Base-by-base conservation (phyloP, 2,797 vertebrate species). In the Gallinago solitaria region DNA sequence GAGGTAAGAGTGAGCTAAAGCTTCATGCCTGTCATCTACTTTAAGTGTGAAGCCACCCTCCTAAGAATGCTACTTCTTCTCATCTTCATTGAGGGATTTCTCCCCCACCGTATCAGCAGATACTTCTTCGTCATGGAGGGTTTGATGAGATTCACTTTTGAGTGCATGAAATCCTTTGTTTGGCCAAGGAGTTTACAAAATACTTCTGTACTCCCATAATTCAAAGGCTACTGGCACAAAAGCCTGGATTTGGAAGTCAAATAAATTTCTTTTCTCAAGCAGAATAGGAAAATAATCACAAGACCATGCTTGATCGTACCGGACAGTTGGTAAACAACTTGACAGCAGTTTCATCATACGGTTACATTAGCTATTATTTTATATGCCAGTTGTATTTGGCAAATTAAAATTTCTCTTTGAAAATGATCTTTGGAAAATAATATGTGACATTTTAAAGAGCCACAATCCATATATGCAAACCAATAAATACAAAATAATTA, bases 311-410 rank as follows among this genome's bases (percentile, higher is more conserved):
- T 95, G 89, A 95, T 94, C 4, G 3, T 67, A 32, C 33, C 57
- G 93, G 94, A 84, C 94, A 93, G 84, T 86, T 95, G 76, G 82
- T 95, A 97, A 96, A 94, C 94, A 96, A 95, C 75, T 95, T 96
- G 96, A 91, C 90, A 92, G 88, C 71, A 92, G 77, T 90, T 84
- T 96, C 24, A 69, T 96, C 95, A 82, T 89, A 89, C 5, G 20
- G 60, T 90, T 95, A 47, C 68, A 37, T 71, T 92, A 80, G 68
- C 80, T 92, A 27, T 95, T 89, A 89, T 89, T 92, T 93, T 84
- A 75, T 89, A 82, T 86, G 93, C 85, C 83, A 88, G 59, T 90
- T 95, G 59, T 84, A 32, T 77, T 88, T 95, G 83, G 89, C 23
- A 91, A 94, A 95, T 95, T 95, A 74, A 56, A 88, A 21, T 95